Evolutionary conservation across 2,797 vertebrate genomes (phyloP).

Genomic region (Aeoliscus strigatus): DNA sequence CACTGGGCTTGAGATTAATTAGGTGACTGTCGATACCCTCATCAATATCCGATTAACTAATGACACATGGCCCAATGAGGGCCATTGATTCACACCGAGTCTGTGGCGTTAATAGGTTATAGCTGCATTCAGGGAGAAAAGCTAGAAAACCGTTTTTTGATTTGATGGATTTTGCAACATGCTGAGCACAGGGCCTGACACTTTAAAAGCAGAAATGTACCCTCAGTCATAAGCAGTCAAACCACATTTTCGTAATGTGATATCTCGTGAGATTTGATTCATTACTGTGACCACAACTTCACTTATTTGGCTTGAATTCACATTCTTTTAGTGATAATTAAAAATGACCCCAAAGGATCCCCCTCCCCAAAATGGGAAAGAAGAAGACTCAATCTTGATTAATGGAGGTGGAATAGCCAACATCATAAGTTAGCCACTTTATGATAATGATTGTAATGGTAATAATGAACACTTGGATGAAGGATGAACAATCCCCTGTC

Average conservation of each 20-base stretch:
- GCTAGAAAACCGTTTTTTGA: conserved; percentile 75
- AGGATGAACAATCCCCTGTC: conserved; percentile 77
- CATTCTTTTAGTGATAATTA: conserved; percentile 69
- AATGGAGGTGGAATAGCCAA: conserved; percentile 71
- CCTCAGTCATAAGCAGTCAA: conserved; percentile 41
- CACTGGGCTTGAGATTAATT: conserved; percentile 94
- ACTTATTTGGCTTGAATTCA: conserved; percentile 58
- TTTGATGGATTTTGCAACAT: too few species aligned
- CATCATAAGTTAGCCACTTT: conserved; percentile 75
- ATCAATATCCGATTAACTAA: conserved; percentile 99
- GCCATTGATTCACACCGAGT: conserved; percentile 92
- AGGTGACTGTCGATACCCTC: conserved; percentile 94
- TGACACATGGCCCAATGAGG: conserved; percentile 98
- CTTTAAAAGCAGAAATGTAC: conserved; percentile 31
- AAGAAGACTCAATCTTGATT: conserved; percentile 70
- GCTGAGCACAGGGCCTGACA: conserved; percentile 21
- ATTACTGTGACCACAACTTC: conserved; percentile 65
- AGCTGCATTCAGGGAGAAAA: conserved; percentile 85
- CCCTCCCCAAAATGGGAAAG: conserved; percentile 32
- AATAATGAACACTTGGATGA: conserved; percentile 80
- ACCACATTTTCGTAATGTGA: conserved; percentile 40
- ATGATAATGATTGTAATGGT: conserved; percentile 79
- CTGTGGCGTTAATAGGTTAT: conserved; percentile 93
- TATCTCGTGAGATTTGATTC: conserved; percentile 49
- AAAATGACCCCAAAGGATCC: conserved; percentile 72